Evolutionary conservation across 2,888 invertebrate species (phyloP).

Genomic region (Boloria selene): DNA sequence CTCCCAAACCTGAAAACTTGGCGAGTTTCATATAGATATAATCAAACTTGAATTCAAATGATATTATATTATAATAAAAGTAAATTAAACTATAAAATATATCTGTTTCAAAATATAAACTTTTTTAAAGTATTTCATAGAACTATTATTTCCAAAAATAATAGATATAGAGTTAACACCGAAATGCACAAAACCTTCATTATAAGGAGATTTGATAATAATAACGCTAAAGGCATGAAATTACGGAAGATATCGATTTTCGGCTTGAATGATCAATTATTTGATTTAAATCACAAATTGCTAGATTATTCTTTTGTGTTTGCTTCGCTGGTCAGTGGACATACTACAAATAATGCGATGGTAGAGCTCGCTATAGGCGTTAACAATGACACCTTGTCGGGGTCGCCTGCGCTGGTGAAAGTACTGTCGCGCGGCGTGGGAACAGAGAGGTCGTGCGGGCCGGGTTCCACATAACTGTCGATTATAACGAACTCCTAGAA

Average conservation of each 20-base stretch:
- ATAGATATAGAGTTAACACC: not conserved
- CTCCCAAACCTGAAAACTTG: conserved; percentile 63
- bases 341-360: conserved; percentile 28
- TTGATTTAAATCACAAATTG: conserved; percentile 42
- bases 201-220: conserved; percentile 39
- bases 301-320: conserved; percentile 48
- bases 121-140: too few relatives aligned
- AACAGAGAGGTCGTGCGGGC: conserved; percentile 48
- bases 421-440: conserved; percentile 51
- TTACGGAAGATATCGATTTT: conserved; percentile 67
- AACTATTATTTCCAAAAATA: too few relatives aligned
- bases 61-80: conserved; percentile 1
- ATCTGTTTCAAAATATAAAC: too few relatives aligned
- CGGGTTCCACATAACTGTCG: conserved; percentile 40
- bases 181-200: conserved; percentile 3
- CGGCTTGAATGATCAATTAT: conserved; percentile 66
- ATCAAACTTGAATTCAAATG: conserved; percentile 51
- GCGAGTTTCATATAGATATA: conserved; percentile 60
- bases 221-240: conserved; percentile 62
- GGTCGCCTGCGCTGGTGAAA: conserved; percentile 40
- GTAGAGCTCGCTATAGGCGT: conserved; percentile 29
- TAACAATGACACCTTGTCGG: conserved; percentile 34
- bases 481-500: conserved; percentile 36
- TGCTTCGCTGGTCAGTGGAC: conserved; percentile 54
- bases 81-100: too few relatives aligned